A percentile compares a stretch with the other conserved stretches of the same genome.
Conservation (phyloP, 2,113 vertebrate genomes). For the Ceyx cyanopectus region DNA sequence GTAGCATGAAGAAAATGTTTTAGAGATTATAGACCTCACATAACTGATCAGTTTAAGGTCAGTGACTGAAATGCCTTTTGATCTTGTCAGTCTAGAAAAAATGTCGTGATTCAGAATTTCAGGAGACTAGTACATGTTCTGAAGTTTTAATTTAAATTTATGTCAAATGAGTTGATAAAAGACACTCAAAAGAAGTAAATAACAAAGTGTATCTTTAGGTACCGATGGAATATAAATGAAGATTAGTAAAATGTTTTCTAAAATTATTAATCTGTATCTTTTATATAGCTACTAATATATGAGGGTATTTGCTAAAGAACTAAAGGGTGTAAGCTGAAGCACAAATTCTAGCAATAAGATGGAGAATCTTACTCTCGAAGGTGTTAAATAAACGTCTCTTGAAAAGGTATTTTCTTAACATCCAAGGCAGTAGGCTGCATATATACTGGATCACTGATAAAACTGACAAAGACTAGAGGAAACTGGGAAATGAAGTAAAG, state of each 20-base stretch:
- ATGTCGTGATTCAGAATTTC: background rate
- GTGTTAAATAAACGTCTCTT: background rate
- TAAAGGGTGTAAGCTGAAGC: background rate
- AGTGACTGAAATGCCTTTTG: background rate
- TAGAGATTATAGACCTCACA: accelerated
- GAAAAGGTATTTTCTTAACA: background rate
- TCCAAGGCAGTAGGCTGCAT: background rate
- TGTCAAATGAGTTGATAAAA: background rate
- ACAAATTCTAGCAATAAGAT: background rate
- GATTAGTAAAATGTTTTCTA: background rate
- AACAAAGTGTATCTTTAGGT: background rate
- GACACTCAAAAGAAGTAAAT: background rate
- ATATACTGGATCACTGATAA: background rate
- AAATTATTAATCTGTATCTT: background rate
- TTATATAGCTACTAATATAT: background rate
- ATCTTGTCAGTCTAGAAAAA: background rate
- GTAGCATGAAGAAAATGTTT: background rate
- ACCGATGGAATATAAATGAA: background rate
- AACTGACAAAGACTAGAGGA: background rate
- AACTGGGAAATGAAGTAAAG: background rate
- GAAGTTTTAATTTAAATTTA: background rate
- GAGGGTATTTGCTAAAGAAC: background rate
- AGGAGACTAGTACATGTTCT: background rate
- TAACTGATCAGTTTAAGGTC: background rate
- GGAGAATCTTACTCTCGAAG: background rate